Base-by-base conservation (phyloP, 2,797 vertebrate species). In the Acanthornis magna region DNA sequence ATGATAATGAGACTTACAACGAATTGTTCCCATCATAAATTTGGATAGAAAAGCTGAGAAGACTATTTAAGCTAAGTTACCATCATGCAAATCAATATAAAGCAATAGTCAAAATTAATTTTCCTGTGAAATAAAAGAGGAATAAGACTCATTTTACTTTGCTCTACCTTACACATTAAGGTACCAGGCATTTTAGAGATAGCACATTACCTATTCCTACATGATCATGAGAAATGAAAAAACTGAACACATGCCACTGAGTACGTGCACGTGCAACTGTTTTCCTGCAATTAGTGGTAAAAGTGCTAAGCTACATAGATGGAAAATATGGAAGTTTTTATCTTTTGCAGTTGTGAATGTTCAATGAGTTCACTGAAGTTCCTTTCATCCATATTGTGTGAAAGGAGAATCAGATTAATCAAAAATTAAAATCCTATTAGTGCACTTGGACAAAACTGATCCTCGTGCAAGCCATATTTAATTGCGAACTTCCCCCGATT, bases 101-200 rank as follows among this genome's bases (percentile, higher is more conserved):
- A 84, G 50, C 61, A 82, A 81, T n/a, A 76, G 57, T 67, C 18
- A 84, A 92, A 91, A 93, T 85, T 91, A 84, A 79, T 87, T 48
- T 85, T 40, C 65, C 78, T 86, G 27, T 14, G 38, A 95, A 77
- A 73, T 38, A 32, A 79, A 77, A 74, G 38, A 75, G 42, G 32
- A 91, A 75, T 29, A 76, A n/a, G 27, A 14, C 17, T 78, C 21
- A 36, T 62, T 94, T 95, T 48, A 58, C 36, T 77, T 87, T 27
- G 26, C n/a, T 94, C 27, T 62, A 40, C 42, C 36, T 92, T 71
- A 60, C 36, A 57, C 51, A 50, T 78, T 47, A 86, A 78, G 38
- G 42, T 75, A 89, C 12, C 54, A 80, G 50, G 21, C 26, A 47
- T 68, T 85, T 66, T 68, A 88, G 58, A 91, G 68, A 78, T 30